Percentiles rank a stretch among this genome's conserved stretches.
Evolutionary conservation across 2,797 vertebrate species (phyloP).

Genomic region (Muscicapa striata): DNA sequence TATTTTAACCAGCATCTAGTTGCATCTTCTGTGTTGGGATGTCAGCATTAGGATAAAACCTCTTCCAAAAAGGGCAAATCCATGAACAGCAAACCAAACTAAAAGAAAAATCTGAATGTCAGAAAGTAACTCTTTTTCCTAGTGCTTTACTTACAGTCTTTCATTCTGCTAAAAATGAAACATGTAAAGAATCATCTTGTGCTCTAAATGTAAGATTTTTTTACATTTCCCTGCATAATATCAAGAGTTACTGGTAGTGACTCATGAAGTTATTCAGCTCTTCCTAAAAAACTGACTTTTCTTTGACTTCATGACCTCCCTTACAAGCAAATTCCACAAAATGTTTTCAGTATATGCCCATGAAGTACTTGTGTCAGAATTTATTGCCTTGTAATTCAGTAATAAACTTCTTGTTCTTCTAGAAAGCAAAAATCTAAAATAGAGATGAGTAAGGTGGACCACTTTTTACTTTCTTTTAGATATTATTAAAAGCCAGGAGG

Average conservation of each 20-base stretch:
- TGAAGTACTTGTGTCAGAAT: conserved; percentile 1
- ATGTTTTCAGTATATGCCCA: not conserved
- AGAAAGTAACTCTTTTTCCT: not conserved
- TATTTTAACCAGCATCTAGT: not conserved
- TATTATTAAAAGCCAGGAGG: not conserved
- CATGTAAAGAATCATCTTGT: not conserved
- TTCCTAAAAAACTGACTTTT: conserved; percentile 20
- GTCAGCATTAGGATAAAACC: not conserved
- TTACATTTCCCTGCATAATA: not conserved
- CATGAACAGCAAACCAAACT: not conserved
- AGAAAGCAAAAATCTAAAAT: not conserved
- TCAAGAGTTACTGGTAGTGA: conserved; percentile 4
- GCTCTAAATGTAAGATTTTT: not conserved
- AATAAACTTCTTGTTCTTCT: not conserved
- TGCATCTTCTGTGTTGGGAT: not conserved
- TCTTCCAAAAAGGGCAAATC: not conserved
- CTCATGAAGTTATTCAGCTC: conserved; percentile 29
- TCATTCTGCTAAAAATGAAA: not conserved
- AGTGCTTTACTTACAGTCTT: not conserved
- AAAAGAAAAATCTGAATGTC: not conserved
- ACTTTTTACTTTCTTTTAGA: not conserved
- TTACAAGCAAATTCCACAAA: conserved; percentile 31
- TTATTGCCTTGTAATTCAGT: conserved; percentile 9
- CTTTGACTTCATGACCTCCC: conserved; percentile 25
- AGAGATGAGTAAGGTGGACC: not conserved